Evolutionary conservation across 2,797 vertebrate species (phyloP), one percentile per base, ranked within the genome.

Genomic region (Tamandua tetradactyla): DNA sequence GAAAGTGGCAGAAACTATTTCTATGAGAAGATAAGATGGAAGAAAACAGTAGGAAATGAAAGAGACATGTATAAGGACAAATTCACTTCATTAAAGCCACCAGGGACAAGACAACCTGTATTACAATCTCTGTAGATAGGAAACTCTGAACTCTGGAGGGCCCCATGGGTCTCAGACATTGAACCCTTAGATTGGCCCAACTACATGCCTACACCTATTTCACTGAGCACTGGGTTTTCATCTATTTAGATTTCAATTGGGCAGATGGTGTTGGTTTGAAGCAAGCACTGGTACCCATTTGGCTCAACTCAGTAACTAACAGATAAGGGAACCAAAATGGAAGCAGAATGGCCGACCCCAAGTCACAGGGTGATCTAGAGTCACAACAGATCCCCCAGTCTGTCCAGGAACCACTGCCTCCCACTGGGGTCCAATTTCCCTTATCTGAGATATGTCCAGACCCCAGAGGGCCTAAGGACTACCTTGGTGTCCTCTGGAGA

Each of bases 1-100:
- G 99, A 96, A 99, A 99, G 35, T 98, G 98, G 55, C 99, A 98
- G 97, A 99, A 98, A 95, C 99, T 99, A 94, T 99, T 99, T 97
- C 99, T 99, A 98, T 1, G 0, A 37, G 32, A 23, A 17, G 59
- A 93, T 44, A 6, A 11, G 44, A 5, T 6, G 44, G 44, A 3
- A 0, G 0, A n/a, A 37, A 25, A 13, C 0, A 27, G 80, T 72
- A 61, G 91, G 88, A 49, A 52, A 7, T 0, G 8, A 35, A 96
- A 7, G 62, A 49, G 40, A 61, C 5, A 11, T n/a, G 22, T 18
- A 20, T 0, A 4, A 3, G 6, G 3, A 8, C 17, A 12, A 20
- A 13, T 1, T 49, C n/a, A 4, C 10, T 47, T 69, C 5, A 30
- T 5, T 13, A 20, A 0, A 25, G 30, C n/a, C 44, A 5, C 44